Evolutionary conservation across 1,140 invertebrate genomes (phyloP).

Genomic region (Limonius californicus): DNA sequence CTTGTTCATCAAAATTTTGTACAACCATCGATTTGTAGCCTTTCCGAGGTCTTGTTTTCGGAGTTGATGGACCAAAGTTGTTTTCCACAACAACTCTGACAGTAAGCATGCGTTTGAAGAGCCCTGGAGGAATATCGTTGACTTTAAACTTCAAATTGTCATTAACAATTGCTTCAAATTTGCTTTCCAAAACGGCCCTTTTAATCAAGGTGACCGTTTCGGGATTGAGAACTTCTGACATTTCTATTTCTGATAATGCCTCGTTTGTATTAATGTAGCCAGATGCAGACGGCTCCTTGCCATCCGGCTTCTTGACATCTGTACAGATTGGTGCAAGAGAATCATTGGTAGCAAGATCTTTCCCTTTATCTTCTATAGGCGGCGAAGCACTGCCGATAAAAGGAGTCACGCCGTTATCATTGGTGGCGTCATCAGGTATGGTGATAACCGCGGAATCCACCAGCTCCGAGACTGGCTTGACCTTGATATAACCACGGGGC

Average conservation of each 20-base stretch:
- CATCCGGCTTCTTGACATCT: background rate
- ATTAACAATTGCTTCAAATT: conserved; percentile 7
- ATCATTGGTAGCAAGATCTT: background rate
- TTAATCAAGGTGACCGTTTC: background rate
- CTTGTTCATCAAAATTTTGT: background rate
- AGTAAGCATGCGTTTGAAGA: conserved; percentile 4
- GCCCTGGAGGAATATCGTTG: background rate
- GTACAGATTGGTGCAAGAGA: no score
- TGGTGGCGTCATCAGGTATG: conserved; percentile 39
- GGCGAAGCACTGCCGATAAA: background rate
- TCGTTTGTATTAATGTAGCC: no score
- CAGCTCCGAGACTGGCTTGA: conserved; percentile 34
- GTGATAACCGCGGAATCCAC: conserved; percentile 39
- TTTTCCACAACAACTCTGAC: conserved; percentile 14
- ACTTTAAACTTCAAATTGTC: conserved; percentile 7
- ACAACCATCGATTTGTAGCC: background rate
- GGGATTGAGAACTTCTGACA: background rate
- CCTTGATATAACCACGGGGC: conserved; percentile 23
- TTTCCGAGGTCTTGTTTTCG: background rate
- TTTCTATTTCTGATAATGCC: no score
- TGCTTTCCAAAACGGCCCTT: conserved; percentile 3
- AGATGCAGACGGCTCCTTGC: background rate
- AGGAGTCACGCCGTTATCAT: background rate
- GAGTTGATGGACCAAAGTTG: background rate
- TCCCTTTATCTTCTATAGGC: background rate